Evolutionary conservation across 2,888 invertebrate genomes (phyloP), one percentile per base, ranked within the genome.

Genomic region (Eumacrocentrus americanus): DNA sequence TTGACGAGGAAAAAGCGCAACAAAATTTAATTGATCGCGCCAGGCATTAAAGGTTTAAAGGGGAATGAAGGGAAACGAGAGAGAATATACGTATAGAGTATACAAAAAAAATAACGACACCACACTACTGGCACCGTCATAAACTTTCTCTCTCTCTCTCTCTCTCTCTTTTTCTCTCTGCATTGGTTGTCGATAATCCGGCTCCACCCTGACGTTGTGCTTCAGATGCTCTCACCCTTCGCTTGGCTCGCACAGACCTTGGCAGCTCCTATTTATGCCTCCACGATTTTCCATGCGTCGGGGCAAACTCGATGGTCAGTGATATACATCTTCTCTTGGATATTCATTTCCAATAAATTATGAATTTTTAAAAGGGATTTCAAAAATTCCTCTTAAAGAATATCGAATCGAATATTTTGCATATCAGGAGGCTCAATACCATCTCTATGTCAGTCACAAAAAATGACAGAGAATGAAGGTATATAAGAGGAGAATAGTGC

Each of bases 121-220:
- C 6, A 61, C 34, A 34, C n/a, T n/a, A n/a, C 52, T 46, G 46
- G 60, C 37, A 50, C 23, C 61, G 51, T 61, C 63, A 61, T 61
- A 61, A 63, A 63, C 52, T n/a, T n/a, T n/a, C n/a, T n/a, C n/a
- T n/a, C n/a, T n/a, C n/a, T n/a, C n/a, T n/a, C n/a, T n/a, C n/a
- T n/a, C n/a, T n/a, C n/a, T n/a, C n/a, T n/a, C n/a, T n/a, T n/a
- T n/a, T n/a, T n/a, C n/a, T 52, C 22, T 35, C 52, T 50, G 54
- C 25, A 58, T 40, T 29, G 55, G 50, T 51, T 55, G 63, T 61
- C 63, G 60, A 63, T 63, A 61, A 63, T 63, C 60, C 48, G 22
- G 51, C 57, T 61, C 58, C 47, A 42, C 37, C 35, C 40, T 29
- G 54, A 34, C 50, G 38, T 46, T 46, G 12, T 47, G 44, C 47